These are phyloP conservation scores for Puntigrus tetrazona DNA, from an alignment of 2,113 vertebrate genomes.

Conservation along the genomic window DNA sequence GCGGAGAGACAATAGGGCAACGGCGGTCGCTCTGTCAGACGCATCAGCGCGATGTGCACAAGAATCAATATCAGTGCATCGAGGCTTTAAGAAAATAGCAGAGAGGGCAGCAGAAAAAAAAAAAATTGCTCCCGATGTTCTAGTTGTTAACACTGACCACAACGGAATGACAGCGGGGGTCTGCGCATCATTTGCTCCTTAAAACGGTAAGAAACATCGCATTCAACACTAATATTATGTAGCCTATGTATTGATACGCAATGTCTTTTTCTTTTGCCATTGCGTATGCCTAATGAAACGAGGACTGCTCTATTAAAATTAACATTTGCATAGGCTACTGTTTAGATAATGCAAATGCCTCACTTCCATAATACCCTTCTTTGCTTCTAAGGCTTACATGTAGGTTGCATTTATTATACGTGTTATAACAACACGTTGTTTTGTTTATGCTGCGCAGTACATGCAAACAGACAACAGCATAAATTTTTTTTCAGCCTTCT, in stretches of 20 bases:
- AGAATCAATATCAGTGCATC: background rate
- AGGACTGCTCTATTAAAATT: background rate
- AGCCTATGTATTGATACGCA: background rate
- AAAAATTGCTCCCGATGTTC: background rate
- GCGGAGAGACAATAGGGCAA: conserved; percentile 65
- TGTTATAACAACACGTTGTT: background rate
- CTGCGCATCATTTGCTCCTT: conserved; percentile 43
- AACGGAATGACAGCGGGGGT: conserved; percentile 57
- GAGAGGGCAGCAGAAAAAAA: background rate
- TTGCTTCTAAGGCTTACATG: background rate
- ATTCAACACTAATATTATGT: background rate
- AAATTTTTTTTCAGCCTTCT: background rate
- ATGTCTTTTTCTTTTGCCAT: background rate
- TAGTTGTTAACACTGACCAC: background rate
- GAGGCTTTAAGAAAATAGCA: background rate
- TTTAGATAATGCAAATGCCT: background rate
- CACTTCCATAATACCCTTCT: background rate
- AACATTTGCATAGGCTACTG: background rate
- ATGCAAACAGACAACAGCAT: background rate
- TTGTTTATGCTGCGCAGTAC: background rate
- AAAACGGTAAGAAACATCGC: conserved; percentile 60
- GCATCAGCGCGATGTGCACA: background rate
- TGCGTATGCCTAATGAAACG: background rate
- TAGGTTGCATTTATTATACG: background rate
- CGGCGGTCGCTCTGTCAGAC: background rate